phyloP scores from a whole-genome alignment of 2,888 invertebrate species.

The Halictus quadricinctus region DNA sequence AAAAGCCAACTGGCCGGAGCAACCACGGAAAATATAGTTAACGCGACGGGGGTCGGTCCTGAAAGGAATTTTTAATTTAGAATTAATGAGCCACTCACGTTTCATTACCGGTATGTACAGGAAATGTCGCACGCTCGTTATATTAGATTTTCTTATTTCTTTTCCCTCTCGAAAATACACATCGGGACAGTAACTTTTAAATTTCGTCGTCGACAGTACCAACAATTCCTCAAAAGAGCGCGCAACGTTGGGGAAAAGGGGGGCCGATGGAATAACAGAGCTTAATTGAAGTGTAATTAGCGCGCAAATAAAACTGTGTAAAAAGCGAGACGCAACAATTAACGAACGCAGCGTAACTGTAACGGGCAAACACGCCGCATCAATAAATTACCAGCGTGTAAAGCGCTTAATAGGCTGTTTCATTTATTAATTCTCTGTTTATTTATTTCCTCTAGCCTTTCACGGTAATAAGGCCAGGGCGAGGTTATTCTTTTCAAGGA shows the following conservation, averaged over 20 bases:
- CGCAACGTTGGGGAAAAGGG: neutral
- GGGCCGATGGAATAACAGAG: neutral
- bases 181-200: neutral
- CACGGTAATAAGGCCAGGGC: neutral
- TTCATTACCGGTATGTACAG: conserved; percentile 12
- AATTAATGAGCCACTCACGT: conserved; percentile 37
- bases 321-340: neutral
- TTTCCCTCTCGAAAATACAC: neutral
- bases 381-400: neutral
- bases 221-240: neutral
- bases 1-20: conserved; percentile 22
- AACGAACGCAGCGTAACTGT: neutral
- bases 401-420: neutral
- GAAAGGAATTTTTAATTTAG: conserved; percentile 38
- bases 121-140: neutral
- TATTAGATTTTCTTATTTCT: neutral
- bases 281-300: conserved; percentile 19
- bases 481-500: neutral
- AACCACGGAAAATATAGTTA: conserved; percentile 36
- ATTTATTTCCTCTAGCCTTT: no score
- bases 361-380: neutral
- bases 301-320: neutral
- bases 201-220: neutral
- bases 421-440: neutral
- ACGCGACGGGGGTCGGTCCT: neutral